A percentile compares a stretch with the other conserved stretches of the same genome.
Conservation (phyloP, 2,888 invertebrate genomes). For the Hirtodrosophila confusa region DNA sequence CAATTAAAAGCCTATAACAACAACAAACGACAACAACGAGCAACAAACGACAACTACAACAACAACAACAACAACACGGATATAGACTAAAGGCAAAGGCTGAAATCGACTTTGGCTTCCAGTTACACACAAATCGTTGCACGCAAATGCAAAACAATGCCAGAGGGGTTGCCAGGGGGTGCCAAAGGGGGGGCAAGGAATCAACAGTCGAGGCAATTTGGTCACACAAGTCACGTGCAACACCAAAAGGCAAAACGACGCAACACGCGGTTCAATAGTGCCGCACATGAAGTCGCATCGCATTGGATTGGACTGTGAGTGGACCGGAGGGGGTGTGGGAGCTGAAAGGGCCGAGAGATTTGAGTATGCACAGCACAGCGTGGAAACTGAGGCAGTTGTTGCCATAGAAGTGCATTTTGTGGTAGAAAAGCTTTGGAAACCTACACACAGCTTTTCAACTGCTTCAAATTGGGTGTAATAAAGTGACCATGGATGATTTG, state of each 20-base stretch:
- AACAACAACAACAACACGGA: slow-evolving; percentile 21
- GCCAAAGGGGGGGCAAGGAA: slow-evolving; percentile 6
- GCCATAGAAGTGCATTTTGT: slow-evolving; percentile 33
- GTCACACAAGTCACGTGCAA: slow-evolving; percentile 76
- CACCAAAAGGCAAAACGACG: slow-evolving; percentile 58
- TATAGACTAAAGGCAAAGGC: slow-evolving; percentile 38
- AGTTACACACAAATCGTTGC: slow-evolving; percentile 62
- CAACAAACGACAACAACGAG: slow-evolving; percentile 14
- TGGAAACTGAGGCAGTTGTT: slow-evolving; percentile 28
- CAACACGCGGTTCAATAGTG: slow-evolving; percentile 62
- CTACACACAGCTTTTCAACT: neutral
- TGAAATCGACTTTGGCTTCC: slow-evolving; percentile 47
- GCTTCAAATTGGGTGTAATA: too few relatives aligned
- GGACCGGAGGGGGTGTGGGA: slow-evolving; percentile 7
- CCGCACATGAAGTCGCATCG: slow-evolving; percentile 46
- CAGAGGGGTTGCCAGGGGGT: slow-evolving; percentile 14
- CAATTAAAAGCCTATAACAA: slow-evolving; percentile 76
- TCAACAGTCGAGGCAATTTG: slow-evolving; percentile 37
- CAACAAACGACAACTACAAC: slow-evolving; percentile 15
- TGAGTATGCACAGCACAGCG: slow-evolving; percentile 15
- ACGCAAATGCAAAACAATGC: slow-evolving; percentile 73
- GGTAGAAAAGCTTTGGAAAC: slow-evolving; percentile 2
- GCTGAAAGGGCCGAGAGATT: neutral
- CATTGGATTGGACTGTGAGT: slow-evolving; percentile 11
- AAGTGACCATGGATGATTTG: too few relatives aligned